phyloP scores from a whole-genome alignment of 2,113 vertebrate species.

The Malurus alboscapulatus region DNA sequence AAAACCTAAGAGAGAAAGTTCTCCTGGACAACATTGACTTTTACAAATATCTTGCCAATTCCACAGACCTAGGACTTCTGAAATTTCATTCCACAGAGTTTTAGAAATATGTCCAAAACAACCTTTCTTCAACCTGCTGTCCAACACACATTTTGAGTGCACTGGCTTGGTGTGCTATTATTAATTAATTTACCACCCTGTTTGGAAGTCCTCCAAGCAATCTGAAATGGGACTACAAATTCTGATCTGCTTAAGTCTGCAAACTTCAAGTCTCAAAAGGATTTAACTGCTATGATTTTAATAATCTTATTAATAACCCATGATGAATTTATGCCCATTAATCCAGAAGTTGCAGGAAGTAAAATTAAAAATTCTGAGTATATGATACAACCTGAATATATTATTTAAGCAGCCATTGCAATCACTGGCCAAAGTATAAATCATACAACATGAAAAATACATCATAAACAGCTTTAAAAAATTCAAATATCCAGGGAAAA shows the following conservation, averaged over 20 bases:
- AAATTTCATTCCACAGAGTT: background rate
- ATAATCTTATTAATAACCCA: conserved; percentile 43
- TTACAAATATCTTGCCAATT: background rate
- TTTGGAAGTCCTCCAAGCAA: conserved; percentile 21
- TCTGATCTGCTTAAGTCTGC: background rate
- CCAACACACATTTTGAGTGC: background rate
- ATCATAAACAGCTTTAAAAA: conserved; percentile 16
- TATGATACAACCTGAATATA: background rate
- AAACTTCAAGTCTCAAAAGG: conserved; percentile 7
- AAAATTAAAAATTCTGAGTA: conserved; percentile 24
- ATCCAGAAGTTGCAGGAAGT: conserved; percentile 25
- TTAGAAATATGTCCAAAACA: background rate
- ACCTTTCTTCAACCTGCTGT: background rate
- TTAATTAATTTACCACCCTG: background rate
- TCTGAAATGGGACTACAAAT: background rate
- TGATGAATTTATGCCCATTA: conserved; percentile 31
- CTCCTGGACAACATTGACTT: background rate
- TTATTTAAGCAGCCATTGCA: background rate
- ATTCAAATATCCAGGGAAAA: background rate
- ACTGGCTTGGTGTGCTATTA: background rate
- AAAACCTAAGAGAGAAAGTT: background rate
- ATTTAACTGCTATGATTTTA: conserved; percentile 17
- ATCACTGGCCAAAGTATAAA: background rate
- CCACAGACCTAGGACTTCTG: background rate
- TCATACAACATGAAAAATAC: background rate